Evolutionary conservation across 2,888 invertebrate species (phyloP).

Genomic region (Microplitis deprimator): DNA sequence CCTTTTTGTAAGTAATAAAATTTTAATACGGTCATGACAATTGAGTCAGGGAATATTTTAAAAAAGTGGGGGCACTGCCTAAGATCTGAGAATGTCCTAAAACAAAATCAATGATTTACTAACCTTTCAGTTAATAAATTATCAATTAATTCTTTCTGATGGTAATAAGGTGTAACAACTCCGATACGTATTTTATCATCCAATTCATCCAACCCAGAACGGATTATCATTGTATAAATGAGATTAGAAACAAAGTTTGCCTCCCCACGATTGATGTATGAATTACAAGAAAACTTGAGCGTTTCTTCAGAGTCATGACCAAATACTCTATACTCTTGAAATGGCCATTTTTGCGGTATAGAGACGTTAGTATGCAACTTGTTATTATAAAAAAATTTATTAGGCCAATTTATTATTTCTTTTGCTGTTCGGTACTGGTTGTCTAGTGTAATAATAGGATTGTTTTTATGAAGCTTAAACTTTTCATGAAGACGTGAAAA

Average conservation of each 20-base stretch:
- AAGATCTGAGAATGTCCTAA: no score
- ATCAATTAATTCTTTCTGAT: conserved; percentile 73
- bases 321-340: conserved; percentile 77
- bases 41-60: no score
- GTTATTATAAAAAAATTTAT: conserved; percentile 79
- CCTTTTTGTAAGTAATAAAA: no score
- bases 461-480: conserved; percentile 73
- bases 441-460: conserved; percentile 53
- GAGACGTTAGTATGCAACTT: conserved; percentile 68
- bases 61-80: no score
- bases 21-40: no score
- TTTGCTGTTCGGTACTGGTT: conserved; percentile 90
- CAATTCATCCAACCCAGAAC: conserved; percentile 63
- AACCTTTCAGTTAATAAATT: no score
- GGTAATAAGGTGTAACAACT: conserved; percentile 81
- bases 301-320: conserved; percentile 73
- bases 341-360: conserved; percentile 60
- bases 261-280: conserved; percentile 74
- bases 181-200: conserved; percentile 72
- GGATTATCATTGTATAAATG: conserved; percentile 71
- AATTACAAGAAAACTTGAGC: conserved; percentile 58
- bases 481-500: conserved; percentile 82
- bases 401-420: conserved; percentile 86
- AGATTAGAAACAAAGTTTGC: conserved; percentile 76
- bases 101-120: no score